Evolutionary conservation across 2,888 invertebrate genomes (phyloP).

Genomic region (Synergus laeviventris): DNA sequence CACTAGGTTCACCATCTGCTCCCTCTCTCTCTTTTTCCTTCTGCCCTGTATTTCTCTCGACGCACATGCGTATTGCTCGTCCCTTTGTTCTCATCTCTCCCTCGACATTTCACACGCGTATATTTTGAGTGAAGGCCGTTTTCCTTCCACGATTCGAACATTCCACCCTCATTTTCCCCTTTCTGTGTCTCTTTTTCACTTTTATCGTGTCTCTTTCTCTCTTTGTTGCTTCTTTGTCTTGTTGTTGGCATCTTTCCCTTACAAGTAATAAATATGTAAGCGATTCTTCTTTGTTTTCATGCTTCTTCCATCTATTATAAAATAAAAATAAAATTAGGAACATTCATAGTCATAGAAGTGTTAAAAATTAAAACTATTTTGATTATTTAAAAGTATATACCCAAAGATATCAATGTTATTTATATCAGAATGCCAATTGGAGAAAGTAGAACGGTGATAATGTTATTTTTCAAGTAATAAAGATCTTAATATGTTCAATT

Average conservation of each 20-base stretch:
- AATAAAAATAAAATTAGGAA: not conserved
- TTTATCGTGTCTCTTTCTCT: slow-evolving; percentile 7
- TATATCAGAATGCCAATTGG: too few species aligned
- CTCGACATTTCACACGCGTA: slow-evolving; percentile 49
- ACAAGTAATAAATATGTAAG: not conserved
- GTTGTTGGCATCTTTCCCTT: not conserved
- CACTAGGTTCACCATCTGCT: slow-evolving; percentile 51
- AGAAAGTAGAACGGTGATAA: too few species aligned
- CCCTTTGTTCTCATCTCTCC: slow-evolving; percentile 52
- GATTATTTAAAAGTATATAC: too few species aligned
- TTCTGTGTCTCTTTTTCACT: slow-evolving; percentile 43
- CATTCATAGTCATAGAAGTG: too few species aligned
- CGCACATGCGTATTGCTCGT: slow-evolving; percentile 52
- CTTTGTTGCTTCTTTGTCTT: slow-evolving; percentile 45
- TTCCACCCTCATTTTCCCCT: slow-evolving; percentile 48
- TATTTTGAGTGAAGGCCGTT: slow-evolving; percentile 47
- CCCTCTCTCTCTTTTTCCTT: not conserved
- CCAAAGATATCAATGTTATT: too few species aligned
- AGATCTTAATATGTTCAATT: too few species aligned
- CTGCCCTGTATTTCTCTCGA: slow-evolving; percentile 29
- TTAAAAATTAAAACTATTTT: too few species aligned
- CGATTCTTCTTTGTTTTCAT: not conserved
- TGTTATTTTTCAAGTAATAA: too few species aligned
- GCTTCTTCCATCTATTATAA: not conserved
- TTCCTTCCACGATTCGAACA: slow-evolving; percentile 45